Base-by-base conservation (phyloP, 1,140 invertebrate species). In the Lethrus apterus region DNA sequence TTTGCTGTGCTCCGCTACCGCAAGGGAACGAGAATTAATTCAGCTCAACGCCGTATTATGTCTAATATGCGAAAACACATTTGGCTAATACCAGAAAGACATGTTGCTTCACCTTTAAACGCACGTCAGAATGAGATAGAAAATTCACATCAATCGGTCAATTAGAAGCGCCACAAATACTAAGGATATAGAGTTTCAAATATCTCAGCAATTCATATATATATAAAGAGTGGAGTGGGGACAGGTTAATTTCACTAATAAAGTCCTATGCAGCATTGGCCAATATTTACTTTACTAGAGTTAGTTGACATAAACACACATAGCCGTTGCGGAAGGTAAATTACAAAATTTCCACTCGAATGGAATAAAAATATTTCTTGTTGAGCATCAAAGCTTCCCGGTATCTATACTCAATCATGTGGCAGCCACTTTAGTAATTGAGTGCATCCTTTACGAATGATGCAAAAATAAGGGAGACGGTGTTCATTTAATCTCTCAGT, bases 11-110 rank as follows among this genome's bases (percentile, higher is more conserved):
- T 62, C 51, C 52, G 31, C 44, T 44, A 59, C 59, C 60, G 53
- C 60, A 60, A 59, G 52, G 59, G 57, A 60, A 54, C 52, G 52
- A 54, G 61, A 57, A 63, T 65, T 65, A 65, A 65, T 65, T 52
- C 63, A 54, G 62, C 54, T 58, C 54, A 58, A 52, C 56, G 47
- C 43, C 50, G 57, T 59, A 58, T 65, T 65, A 62, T 60, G 60
- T 58, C 56, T 65, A 63, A 65, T 65, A 65, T 63, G 61, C 63
- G 63, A 65, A 63, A 65, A 63, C 63, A 63, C 63, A 65, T 59
- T 65, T 62, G 62, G 59, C 54, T 63, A 62, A 64, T 61, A 60
- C 60, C 57, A 56, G 55, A 61, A 62, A 60, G 58, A 62, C 60
- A 62, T 58, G 58, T 57, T 56, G 48, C 54, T n/a, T n/a, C n/a